phyloP scores from a whole-genome alignment of 2,888 invertebrate species.

The Drosophila formosana region DNA sequence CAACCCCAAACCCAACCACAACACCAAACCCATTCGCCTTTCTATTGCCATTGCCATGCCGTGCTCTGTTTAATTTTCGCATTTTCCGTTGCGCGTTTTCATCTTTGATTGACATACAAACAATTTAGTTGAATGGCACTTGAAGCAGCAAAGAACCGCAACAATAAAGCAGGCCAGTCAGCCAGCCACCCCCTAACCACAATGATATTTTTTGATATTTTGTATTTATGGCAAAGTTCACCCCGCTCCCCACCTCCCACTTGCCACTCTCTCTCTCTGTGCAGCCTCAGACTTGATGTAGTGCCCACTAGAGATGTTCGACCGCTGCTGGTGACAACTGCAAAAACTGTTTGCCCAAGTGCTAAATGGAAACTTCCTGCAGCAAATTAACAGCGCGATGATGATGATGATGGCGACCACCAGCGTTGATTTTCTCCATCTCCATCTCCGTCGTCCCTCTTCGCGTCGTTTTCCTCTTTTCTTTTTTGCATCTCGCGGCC shows the following conservation, averaged over 20 bases:
- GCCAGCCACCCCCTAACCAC: slow-evolving; percentile 47
- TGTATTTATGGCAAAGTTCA: slow-evolving; percentile 71
- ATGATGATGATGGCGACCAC: slow-evolving; percentile 53
- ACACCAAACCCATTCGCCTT: neutral
- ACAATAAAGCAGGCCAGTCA: slow-evolving; percentile 48
- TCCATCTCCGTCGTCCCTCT: neutral
- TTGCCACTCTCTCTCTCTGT: neutral
- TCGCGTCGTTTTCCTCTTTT: slow-evolving; percentile 4
- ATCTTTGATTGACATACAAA: slow-evolving; percentile 82
- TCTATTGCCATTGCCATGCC: slow-evolving; percentile 3
- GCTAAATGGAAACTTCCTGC: slow-evolving; percentile 79
- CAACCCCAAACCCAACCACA: slow-evolving; percentile 12
- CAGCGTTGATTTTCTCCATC: slow-evolving; percentile 57
- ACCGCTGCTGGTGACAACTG: slow-evolving; percentile 71
- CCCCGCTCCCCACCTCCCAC: neutral
- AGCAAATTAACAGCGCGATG: slow-evolving; percentile 70
- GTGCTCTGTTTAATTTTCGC: slow-evolving; percentile 79
- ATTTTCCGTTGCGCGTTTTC: slow-evolving; percentile 79
- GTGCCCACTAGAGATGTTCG: slow-evolving; percentile 59
- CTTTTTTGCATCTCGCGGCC: slow-evolving; percentile 73
- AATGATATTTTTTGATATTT: slow-evolving; percentile 71
- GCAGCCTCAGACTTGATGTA: slow-evolving; percentile 51
- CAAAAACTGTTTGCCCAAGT: slow-evolving; percentile 78
- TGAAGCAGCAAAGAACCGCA: slow-evolving; percentile 57
- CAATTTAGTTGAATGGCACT: slow-evolving; percentile 80